A percentile compares a stretch with the other conserved stretches of the same genome.
Evolutionary conservation across 2,797 vertebrate species (phyloP).

Genomic region (Schizopygopsis malacanthus): DNA sequence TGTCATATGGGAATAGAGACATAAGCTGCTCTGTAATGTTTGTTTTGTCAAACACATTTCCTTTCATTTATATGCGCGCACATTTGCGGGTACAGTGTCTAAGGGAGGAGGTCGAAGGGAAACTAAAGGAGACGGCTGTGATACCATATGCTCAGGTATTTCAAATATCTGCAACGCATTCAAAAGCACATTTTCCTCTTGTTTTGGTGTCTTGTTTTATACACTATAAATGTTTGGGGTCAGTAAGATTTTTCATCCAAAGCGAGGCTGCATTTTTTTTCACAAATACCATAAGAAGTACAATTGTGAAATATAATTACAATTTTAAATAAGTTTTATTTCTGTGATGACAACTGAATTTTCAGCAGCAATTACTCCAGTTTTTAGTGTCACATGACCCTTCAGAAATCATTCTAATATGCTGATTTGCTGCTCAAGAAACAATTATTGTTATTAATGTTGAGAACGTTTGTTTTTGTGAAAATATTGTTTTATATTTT

Average conservation of each 20-base stretch:
- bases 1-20: background rate
- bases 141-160: slow-evolving; percentile 74
- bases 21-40: slow-evolving; percentile 16
- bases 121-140: slow-evolving; percentile 74
- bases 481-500: background rate
- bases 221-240: background rate
- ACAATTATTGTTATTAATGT: background rate
- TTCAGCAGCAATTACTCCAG: background rate
- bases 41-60: slow-evolving; percentile 34
- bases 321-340: background rate
- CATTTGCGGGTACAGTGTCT: background rate
- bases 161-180: slow-evolving; percentile 3
- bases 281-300: too few relatives aligned
- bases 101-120: slow-evolving; percentile 36
- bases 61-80: slow-evolving; percentile 20
- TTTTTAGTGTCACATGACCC: background rate
- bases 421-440: background rate
- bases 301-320: background rate
- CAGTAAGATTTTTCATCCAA: background rate
- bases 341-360: background rate
- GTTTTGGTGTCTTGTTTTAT: background rate
- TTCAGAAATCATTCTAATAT: background rate
- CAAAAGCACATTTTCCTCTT: slow-evolving; percentile 13
- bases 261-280: background rate
- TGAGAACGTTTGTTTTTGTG: too few relatives aligned